These are phyloP conservation scores for Cyclargus thomasi DNA, from an alignment of 1,140 invertebrate species.

Conservation along the genomic window DNA sequence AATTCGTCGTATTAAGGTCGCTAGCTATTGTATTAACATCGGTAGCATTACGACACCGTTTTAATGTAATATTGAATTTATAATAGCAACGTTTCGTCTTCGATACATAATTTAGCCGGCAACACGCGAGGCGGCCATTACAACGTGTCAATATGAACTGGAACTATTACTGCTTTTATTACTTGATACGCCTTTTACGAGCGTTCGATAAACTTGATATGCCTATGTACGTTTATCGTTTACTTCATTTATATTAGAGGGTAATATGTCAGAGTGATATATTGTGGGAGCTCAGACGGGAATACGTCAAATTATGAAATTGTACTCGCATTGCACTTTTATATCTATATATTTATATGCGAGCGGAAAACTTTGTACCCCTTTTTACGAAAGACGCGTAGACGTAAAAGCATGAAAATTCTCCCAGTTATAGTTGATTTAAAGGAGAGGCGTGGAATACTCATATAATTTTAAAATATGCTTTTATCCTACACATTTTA, in stretches of 20 bases:
- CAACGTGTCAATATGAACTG: not conserved
- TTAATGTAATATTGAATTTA: not conserved
- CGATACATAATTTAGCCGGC: slow-evolving; percentile 4
- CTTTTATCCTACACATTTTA: too few species aligned
- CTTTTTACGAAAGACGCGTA: too few species aligned
- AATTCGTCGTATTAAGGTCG: not conserved
- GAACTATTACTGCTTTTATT: slow-evolving; percentile 1
- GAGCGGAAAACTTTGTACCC: too few species aligned
- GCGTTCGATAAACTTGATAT: slow-evolving; percentile 1
- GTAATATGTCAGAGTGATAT: not conserved
- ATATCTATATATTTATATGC: too few species aligned
- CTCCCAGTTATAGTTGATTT: too few species aligned
- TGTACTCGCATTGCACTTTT: too few species aligned
- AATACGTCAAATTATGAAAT: not conserved
- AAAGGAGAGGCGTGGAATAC: too few species aligned
- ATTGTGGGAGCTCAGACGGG: not conserved
- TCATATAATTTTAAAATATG: too few species aligned
- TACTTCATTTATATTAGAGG: not conserved
- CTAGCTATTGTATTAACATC: not conserved
- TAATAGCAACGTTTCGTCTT: slow-evolving; percentile 4
- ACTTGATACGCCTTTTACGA: not conserved
- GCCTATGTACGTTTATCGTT: not conserved
- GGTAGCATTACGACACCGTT: not conserved
- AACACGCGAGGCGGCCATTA: slow-evolving; percentile 5
- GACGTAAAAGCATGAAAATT: too few species aligned